Base-by-base conservation (phyloP, 1,140 invertebrate genomes). In the Neotoxoptera formosana region DNA sequence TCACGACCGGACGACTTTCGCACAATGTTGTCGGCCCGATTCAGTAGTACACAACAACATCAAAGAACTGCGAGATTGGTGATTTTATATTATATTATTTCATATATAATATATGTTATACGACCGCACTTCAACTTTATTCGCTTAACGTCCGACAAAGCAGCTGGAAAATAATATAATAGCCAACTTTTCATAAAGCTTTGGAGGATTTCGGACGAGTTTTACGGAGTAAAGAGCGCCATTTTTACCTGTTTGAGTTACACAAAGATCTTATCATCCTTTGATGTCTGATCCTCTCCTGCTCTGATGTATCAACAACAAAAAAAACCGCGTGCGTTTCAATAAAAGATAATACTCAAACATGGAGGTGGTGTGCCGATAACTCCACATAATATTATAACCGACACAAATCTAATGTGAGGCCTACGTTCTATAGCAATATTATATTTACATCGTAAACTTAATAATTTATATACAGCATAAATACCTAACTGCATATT, bases 121-220 rank as follows among this genome's bases (percentile, higher is more conserved):
- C 47, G 47, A 51, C 86, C 86, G 47, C 30, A 34, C 30, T 51
- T 88, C 47, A 88, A 88, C 47, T 88, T 88, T 51, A 51, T 51
- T 51, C 47, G 7, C 45, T 86, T 86, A 30, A 41, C 41, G 41
- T 86, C 23, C 36, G 41, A 86, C 21, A 45, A 45, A 86, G 9
- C 41, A 45, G 41, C 23, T 23, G 9, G 23, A 30, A 86, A 47
- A 84, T 41, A 86, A 86, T 86, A 86, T 86, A 86, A 86, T 86
- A 47, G 84, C 84, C 25, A 47, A 86, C 41, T 86, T 86, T 86
- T 86, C 84, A 47, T 86, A 47, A 86, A 86, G 84, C 84, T 86
- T 47, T 30, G 41, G 41, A 86, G 14, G 9, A 86, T 86, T 86
- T 47, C 25, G 14, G 76, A 83, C 36, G 76, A 36, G 76, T 34